These are phyloP conservation scores for Acrocephalus arundinaceus DNA, from an alignment of 2,113 vertebrate genomes.

Conservation along the genomic window DNA sequence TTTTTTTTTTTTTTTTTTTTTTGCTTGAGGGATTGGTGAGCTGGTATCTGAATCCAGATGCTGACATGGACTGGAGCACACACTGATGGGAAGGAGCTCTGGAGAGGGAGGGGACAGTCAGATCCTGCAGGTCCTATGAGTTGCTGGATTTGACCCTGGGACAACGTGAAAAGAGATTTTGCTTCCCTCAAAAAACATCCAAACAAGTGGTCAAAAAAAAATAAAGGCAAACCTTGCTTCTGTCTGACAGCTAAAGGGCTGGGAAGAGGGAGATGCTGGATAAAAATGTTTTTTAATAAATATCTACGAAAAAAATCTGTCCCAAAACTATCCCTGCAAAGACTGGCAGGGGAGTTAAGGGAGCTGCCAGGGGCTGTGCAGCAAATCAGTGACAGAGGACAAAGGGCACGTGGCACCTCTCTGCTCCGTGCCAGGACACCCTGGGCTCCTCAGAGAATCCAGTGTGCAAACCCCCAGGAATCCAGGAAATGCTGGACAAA, in stretches of 20 bases:
- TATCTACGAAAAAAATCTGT: not conserved
- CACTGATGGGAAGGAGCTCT: not conserved
- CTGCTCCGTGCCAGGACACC: not conserved
- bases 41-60: not conserved
- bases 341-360: not conserved
- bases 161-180: not conserved
- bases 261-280: not conserved
- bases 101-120: not conserved
- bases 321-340: not conserved
- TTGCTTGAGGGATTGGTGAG: not conserved
- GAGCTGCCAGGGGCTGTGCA: not conserved
- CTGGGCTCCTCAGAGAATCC: not conserved
- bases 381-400: not conserved
- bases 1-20: no score
- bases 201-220: not conserved
- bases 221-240: not conserved
- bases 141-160: not conserved
- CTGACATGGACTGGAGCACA: no score
- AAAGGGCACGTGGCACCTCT: not conserved
- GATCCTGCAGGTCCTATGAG: not conserved
- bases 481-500: not conserved
- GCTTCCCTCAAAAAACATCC: not conserved
- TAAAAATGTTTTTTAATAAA: not conserved
- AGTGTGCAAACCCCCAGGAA: fast-evolving
- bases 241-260: not conserved